phyloP scores from a whole-genome alignment of 2,113 vertebrate species.

The Pedetes capensis region DNA sequence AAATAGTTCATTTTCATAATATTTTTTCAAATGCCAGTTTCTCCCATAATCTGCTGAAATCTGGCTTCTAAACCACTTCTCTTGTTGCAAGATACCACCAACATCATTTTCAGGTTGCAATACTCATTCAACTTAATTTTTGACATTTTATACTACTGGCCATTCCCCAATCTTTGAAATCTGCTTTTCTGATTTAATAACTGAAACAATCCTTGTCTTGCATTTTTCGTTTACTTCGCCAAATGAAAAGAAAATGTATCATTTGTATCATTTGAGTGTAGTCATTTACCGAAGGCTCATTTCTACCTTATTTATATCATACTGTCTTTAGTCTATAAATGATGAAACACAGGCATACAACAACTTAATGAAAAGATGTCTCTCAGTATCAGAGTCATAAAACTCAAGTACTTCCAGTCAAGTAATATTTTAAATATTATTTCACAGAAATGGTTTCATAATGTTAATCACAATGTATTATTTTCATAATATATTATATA shows the following conservation, averaged over 20 bases:
- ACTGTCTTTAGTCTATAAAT: background rate
- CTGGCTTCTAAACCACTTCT: background rate
- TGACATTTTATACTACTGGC: fast-evolving
- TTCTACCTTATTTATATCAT: background rate
- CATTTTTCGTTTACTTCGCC: background rate
- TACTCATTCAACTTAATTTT: background rate
- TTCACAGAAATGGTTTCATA: background rate
- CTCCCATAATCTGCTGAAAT: background rate
- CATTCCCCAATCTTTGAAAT: background rate
- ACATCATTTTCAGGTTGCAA: background rate
- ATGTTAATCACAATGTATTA: too few species aligned
- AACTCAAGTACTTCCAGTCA: constrained; percentile 1
- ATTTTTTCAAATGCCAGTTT: background rate
- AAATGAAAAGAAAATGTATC: too few species aligned
- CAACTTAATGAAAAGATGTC: background rate
- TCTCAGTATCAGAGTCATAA: background rate
- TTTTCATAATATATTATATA: too few species aligned
- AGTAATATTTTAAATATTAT: constrained; percentile 19
- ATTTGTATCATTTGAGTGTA: background rate
- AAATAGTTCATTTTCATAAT: background rate
- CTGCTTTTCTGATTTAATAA: background rate
- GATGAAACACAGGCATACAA: background rate
- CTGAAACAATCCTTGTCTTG: background rate
- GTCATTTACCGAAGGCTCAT: background rate
- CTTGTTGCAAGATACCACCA: background rate